Evolutionary conservation across 2,113 vertebrate genomes (phyloP), one percentile per base, ranked within the genome.

Genomic region (Mixornis gularis): DNA sequence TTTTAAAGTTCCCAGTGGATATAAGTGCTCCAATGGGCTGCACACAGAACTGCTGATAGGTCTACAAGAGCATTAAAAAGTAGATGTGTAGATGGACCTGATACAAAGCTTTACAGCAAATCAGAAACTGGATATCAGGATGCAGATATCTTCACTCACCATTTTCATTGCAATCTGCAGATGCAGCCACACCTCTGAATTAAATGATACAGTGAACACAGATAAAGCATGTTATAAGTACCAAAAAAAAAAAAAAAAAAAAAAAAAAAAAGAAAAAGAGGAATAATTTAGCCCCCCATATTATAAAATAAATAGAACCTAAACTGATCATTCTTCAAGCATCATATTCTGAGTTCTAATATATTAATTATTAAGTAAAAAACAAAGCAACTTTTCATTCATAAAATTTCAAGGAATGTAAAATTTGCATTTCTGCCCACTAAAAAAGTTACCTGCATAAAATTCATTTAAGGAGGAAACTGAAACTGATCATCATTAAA

Each of bases 251-350:
- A 40, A 78, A 18, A 12, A 1, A 1, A 17, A 60, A 36, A 53
- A n/a, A 41, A 41, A 5, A 10, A n/a, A 36, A 78, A 17, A 11
- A 1, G 1, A 17, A 60, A 40, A 49, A n/a, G 2, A 36, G 2
- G 6, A 48, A 60, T 32, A 29, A 59, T 79, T 53, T 63, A 79
- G 1, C 5, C 10, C 1, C 4, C 2, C 2, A 2, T 34, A 26
- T 29, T 43, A 38, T 8, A 63, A 71, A 65, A 56, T 29, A 7
- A 44, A 22, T 15, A 46, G 4, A 72, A 79, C 43, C 34, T 16
- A 22, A 77, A 21, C 4, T 12, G 7, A 22, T 52, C 5, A 7
- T 44, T 77, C 36, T 44, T 52, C 11, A 81, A 66, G 3, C 30
- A 20, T 55, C 21, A n/a, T 46, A 71, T 38, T 71, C 20, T 76